Evolutionary conservation across 2,888 invertebrate genomes (phyloP).

Genomic region (Drosophila villosipedis): DNA sequence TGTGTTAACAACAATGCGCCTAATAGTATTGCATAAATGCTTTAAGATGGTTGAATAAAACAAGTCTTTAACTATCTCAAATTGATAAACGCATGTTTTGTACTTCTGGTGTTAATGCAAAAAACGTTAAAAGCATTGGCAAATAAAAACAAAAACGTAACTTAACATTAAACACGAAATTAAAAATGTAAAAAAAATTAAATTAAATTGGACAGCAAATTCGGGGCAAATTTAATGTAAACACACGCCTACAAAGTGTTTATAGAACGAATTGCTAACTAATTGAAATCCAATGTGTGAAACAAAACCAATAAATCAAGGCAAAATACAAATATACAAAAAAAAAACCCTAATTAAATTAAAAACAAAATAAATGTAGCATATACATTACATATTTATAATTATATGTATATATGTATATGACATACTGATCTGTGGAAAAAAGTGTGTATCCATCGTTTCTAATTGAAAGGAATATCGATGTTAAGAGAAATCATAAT

Average conservation of each 20-base stretch:
- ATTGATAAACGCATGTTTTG: constrained; percentile 60
- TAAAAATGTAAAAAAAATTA: constrained; percentile 11
- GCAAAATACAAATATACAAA: constrained; percentile 21
- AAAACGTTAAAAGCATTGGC: constrained; percentile 72
- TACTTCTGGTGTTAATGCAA: constrained; percentile 65
- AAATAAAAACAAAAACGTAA: constrained; percentile 60
- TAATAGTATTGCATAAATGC: constrained; percentile 62
- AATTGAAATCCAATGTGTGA: constrained; percentile 29
- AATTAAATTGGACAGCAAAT: constrained; percentile 18
- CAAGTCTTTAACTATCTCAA: constrained; percentile 70
- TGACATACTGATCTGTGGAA: constrained; percentile 13
- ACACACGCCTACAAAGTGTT: constrained; percentile 44
- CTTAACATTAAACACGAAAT: constrained; percentile 23
- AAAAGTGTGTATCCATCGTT: neutral
- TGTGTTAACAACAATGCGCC: constrained; percentile 72
- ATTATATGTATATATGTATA: constrained; percentile 6
- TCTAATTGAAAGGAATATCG: constrained; percentile 1
- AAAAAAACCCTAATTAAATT: constrained; percentile 17
- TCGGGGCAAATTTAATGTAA: constrained; percentile 24
- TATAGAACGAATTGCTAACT: constrained; percentile 27
- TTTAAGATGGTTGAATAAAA: constrained; percentile 48
- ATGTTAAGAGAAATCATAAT: constrained; percentile 20
- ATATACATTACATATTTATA: constrained; percentile 17
- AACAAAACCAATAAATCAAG: constrained; percentile 17
- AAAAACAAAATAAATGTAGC: constrained; percentile 1